These are phyloP conservation scores for Takifugu ocellatus DNA, from an alignment of 2,797 vertebrate species.

Conservation along the genomic window DNA sequence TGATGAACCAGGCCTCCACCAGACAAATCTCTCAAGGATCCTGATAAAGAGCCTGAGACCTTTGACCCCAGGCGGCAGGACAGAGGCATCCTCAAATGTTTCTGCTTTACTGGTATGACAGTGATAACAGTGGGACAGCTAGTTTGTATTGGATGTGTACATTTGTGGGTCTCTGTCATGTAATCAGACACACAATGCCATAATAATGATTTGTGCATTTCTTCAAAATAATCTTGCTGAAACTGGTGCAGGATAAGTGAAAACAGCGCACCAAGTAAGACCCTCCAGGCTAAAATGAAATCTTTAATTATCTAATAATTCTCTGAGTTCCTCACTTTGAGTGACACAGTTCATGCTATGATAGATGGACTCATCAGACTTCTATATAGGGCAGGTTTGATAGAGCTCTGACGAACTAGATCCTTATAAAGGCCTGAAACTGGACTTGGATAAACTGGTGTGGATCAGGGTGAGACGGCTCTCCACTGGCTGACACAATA, in stretches of 20 bases:
- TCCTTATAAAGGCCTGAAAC: neutral
- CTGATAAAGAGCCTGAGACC: neutral
- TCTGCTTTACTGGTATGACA: neutral
- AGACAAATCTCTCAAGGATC: neutral
- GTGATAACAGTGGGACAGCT: neutral
- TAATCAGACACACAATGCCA: too few species aligned
- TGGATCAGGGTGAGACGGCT: neutral
- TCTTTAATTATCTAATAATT: too few species aligned
- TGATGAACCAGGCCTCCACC: too few species aligned
- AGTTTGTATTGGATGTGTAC: too few species aligned
- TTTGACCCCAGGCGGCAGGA: neutral
- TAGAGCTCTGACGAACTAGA: neutral
- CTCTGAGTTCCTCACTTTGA: neutral
- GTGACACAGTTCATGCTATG: neutral
- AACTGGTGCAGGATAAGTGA: too few species aligned
- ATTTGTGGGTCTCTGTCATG: too few species aligned
- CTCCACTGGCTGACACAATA: constrained; percentile 18
- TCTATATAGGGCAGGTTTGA: neutral
- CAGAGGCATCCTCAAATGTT: neutral
- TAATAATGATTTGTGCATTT: too few species aligned
- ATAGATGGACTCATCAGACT: neutral
- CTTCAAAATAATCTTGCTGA: too few species aligned
- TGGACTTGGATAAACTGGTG: neutral
- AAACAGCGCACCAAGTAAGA: too few species aligned
- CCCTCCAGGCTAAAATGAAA: too few species aligned